phyloP scores from a whole-genome alignment of 2,113 vertebrate species.

The Neotoma lepida region DNA sequence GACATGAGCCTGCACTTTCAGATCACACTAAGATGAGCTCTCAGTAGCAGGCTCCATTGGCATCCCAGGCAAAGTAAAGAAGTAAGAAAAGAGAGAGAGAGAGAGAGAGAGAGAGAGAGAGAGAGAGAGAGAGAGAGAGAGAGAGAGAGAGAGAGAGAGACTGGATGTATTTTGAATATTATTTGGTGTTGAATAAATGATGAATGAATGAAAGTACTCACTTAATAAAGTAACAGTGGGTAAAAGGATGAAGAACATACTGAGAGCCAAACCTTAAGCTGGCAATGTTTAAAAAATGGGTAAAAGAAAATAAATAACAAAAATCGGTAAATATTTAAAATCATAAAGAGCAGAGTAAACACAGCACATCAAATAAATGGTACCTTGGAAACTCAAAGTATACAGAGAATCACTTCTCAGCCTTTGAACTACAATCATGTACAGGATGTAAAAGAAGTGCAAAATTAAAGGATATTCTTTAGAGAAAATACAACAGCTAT shows the following conservation, averaged over 20 bases:
- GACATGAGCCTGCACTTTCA: not conserved
- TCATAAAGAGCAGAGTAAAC: not conserved
- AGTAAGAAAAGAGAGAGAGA: too few species aligned
- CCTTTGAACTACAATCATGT: not conserved
- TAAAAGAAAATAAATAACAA: not conserved
- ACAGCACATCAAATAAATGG: not conserved
- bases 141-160: not conserved
- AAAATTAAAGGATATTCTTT: not conserved
- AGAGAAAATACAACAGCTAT: not conserved
- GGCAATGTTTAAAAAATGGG: not conserved
- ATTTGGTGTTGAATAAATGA: not conserved
- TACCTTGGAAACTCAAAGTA: not conserved
- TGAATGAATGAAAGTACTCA: not conserved
- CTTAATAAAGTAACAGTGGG: not conserved
- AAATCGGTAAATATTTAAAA: slow-evolving; percentile 10
- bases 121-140: not conserved
- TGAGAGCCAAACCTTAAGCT: not conserved
- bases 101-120: not conserved
- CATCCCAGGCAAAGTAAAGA: not conserved
- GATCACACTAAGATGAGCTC: not conserved
- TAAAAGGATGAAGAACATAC: not conserved
- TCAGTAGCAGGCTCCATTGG: not conserved
- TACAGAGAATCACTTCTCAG: not conserved
- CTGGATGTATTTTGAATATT: not conserved
- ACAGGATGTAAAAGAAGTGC: not conserved